Conservation (phyloP, 2,888 invertebrate genomes). For the Xestia c-nigrum region DNA sequence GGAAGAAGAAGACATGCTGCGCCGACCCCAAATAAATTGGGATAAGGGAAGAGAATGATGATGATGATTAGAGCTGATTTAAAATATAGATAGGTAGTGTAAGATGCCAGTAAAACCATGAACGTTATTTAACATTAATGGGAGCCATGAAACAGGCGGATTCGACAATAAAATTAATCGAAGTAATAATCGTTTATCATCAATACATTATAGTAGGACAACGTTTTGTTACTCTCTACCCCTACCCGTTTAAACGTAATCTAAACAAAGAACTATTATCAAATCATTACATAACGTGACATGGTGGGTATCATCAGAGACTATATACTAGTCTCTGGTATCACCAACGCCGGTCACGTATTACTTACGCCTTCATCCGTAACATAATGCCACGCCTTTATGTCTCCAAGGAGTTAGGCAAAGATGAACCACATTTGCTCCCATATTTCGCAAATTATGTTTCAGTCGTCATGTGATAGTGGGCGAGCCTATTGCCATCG, state of each 20-base stretch:
- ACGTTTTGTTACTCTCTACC: neutral
- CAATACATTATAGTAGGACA: neutral
- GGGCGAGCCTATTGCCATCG: neutral
- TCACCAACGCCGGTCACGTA: neutral
- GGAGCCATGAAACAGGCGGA: neutral
- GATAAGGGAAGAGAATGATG: too few species aligned
- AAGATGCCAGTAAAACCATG: neutral
- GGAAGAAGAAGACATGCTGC: too few species aligned
- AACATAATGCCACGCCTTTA: neutral
- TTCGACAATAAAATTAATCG: neutral
- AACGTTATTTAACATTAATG: neutral
- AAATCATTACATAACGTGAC: conserved; percentile 35
- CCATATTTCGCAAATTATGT: neutral
- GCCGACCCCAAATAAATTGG: too few species aligned
- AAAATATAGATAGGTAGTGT: neutral
- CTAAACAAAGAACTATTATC: conserved; percentile 22
- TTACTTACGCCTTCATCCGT: neutral
- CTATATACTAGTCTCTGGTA: too few species aligned
- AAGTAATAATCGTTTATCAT: conserved; percentile 5
- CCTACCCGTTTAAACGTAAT: neutral
- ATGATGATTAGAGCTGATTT: accelerated
- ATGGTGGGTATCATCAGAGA: conserved; percentile 9
- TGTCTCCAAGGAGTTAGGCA: too few species aligned
- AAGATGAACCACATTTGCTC: neutral
- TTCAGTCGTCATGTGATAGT: neutral